Evolutionary conservation across 2,888 invertebrate species (phyloP).

Genomic region (Caenorhabditis angaria): DNA sequence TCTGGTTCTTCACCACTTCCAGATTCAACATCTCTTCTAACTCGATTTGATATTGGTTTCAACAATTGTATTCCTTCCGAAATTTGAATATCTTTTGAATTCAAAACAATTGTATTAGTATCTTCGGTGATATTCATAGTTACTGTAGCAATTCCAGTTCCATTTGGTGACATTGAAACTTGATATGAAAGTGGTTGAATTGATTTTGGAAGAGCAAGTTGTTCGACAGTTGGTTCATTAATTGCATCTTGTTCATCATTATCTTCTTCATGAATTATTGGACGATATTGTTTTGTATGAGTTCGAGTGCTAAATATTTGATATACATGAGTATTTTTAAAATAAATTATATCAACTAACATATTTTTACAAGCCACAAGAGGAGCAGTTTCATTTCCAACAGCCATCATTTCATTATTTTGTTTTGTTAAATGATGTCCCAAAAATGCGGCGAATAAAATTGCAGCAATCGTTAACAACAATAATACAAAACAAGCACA

Average conservation of each 20-base stretch:
- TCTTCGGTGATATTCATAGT: constrained; percentile 38
- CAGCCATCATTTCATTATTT: constrained; percentile 32
- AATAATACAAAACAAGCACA: constrained; percentile 39
- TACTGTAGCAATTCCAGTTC: constrained; percentile 35
- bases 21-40: background rate
- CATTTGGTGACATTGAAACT: background rate
- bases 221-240: constrained; percentile 55
- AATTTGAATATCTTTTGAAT: constrained; percentile 42
- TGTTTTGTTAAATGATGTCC: constrained; percentile 50
- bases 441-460: constrained; percentile 42
- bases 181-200: constrained; percentile 38
- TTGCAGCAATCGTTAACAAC: constrained; percentile 44
- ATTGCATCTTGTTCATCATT: constrained; percentile 33
- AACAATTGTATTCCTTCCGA: constrained; percentile 16
- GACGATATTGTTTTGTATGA: constrained; percentile 27
- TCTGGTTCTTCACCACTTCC: constrained; percentile 11
- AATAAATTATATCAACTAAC: too few species aligned
- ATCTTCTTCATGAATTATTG: constrained; percentile 37
- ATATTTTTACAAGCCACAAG: constrained; percentile 29
- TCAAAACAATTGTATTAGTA: constrained; percentile 48
- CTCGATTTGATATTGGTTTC: background rate
- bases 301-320: constrained; percentile 32
- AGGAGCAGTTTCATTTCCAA: constrained; percentile 12
- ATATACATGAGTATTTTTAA: too few species aligned
- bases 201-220: constrained; percentile 54